Percentiles rank a stretch among this genome's conserved stretches.
phyloP scores from a whole-genome alignment of 2,888 invertebrate genomes.

The Eilema griseolum region DNA sequence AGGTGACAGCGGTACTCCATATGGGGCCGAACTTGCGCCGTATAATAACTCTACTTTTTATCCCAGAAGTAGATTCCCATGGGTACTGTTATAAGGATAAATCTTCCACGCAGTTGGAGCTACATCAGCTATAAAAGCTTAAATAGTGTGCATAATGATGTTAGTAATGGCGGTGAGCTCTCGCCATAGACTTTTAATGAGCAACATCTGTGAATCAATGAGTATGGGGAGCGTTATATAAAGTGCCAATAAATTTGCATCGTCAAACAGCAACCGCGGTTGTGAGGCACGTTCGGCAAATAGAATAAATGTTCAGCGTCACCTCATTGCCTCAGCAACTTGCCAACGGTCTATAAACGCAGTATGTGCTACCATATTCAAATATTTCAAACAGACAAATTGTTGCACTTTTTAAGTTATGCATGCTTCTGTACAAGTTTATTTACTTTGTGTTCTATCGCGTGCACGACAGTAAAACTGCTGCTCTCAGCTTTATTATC shows the following conservation, averaged over 20 bases:
- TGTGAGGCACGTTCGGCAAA: slow-evolving; percentile 83
- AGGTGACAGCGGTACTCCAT: too few species aligned
- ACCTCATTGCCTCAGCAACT: slow-evolving; percentile 63
- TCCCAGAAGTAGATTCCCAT: too few species aligned
- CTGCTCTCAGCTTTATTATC: too few species aligned
- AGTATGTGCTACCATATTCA: slow-evolving; percentile 67
- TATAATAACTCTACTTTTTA: too few species aligned
- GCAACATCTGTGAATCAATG: slow-evolving; percentile 81
- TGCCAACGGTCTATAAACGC: slow-evolving; percentile 70
- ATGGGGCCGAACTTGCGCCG: too few species aligned
- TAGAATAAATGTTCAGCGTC: slow-evolving; percentile 81
- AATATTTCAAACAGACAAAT: too few species aligned
- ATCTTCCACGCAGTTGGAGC: too few species aligned
- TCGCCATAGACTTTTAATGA: slow-evolving; percentile 71
- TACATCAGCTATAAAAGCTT: too few species aligned
- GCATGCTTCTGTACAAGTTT: neutral
- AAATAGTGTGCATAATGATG: slow-evolving; percentile 47
- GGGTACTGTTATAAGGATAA: too few species aligned
- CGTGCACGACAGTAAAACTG: too few species aligned
- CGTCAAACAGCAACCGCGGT: slow-evolving; percentile 80
- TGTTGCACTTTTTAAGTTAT: neutral
- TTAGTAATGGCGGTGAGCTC: neutral
- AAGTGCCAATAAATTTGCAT: slow-evolving; percentile 85
- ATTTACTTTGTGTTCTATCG: too few species aligned
- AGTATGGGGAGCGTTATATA: slow-evolving; percentile 79